Base-by-base conservation (phyloP, 2,888 invertebrate genomes). In the Drosophila aldrichi region DNA sequence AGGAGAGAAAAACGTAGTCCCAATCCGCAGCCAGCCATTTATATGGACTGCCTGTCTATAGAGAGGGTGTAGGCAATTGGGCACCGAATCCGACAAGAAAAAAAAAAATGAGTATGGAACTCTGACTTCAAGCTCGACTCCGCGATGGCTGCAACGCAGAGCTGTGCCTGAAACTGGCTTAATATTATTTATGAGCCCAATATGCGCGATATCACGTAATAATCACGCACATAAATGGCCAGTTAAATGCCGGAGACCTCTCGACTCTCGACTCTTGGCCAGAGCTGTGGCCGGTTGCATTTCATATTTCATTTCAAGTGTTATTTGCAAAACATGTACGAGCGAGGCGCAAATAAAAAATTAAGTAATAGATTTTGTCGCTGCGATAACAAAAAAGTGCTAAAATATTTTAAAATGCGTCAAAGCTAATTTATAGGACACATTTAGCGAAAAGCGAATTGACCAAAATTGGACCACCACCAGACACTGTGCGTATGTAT, bases 311-410 rank as follows among this genome's bases (percentile, higher is more conserved):
- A 88, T 87, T 74, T 81, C 78, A 80, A 72, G 75, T 79, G 86
- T 79, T 86, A 84, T 87, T 86, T 86, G 81, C 86, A 76, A 79
- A 89, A 82, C 86, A 88, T 77, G 82, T 77, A 74, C 78, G 78
- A 75, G 66, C 66, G 77, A 66, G 66, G 68, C 51, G 72, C 82
- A 82, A 83, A 85, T 80, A 85, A 84, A 83, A 88, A 88, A 88
- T 88, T 88, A 88, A 88, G 88, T 88, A 88, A 88, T 88, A 84
- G 90, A 90, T 90, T 89, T 89, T 82, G 82, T 82, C 76, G 77
- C 70, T 58, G 72, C 69, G 90, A 90, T 90, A 90, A 87, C 83
- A 83, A 81, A 90, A 86, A 90, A 90, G 90, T 90, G 90, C 90
- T 90, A 90, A 90, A 90, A 90, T 90, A 84, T 88, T 86, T 87